Evolutionary conservation across 2,113 vertebrate genomes (phyloP), one percentile per base, ranked within the genome.

Genomic region (Lutjanus erythropterus): DNA sequence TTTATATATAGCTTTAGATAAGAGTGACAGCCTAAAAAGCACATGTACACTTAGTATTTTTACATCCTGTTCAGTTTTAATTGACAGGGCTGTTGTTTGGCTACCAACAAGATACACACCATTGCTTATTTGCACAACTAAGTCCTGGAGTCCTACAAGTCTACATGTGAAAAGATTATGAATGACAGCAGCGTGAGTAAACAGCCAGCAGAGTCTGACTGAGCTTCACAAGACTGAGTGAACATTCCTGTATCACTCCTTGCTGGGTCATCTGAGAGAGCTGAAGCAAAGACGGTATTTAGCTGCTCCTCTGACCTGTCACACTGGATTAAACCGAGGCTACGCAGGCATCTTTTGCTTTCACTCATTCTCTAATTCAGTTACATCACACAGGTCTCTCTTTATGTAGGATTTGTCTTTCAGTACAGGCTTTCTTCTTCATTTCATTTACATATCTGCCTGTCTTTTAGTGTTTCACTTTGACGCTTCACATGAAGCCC

Each of bases 131-230:
- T 86, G 75, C 84, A 71, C 50, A 37, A 74, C 44, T 78, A 71
- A 66, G 21, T 66, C 68, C 59, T n/a, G 42, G 25, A 71, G 68
- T 73, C 31, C 41, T 18, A 53, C 71, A 75, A 52, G 46, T 82
- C 56, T 62, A 42, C n/a, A 83, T 42, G 68, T 73, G 70, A 66
- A 82, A 87, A 83, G 58, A 82, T 86, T 61, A 70, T 78, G 74
- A 85, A 80, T 73, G 83, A 81, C 77, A 77, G 77, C 60, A 71
- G 64, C 69, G 66, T 56, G 62, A 75, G 69, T 85, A 81, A 90
- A 86, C 65, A 35, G 53, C 62, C 44, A 25, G 58, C 61, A 81
- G 65, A 75, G 53, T 52, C 31, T 50, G 71, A 59, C 58, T 21
- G 77, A 70, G 42, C 44, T 67, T 71, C 67, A 58, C n/a, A 62